Evolutionary conservation across 2,113 vertebrate species (phyloP).

Genomic region (Scortum barcoo): DNA sequence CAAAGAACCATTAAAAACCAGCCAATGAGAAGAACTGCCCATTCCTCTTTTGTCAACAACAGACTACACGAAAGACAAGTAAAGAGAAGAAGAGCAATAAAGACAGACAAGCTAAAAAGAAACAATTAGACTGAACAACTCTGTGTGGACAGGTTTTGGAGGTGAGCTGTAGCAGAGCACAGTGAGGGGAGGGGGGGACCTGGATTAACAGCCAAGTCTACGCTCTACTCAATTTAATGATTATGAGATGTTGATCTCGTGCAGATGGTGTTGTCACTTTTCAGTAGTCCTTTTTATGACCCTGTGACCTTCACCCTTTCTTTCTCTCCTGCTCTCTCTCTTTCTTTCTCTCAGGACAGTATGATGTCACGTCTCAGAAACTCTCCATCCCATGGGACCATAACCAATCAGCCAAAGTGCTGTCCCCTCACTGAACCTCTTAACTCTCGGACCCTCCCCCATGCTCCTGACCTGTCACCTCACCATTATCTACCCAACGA

Average conservation of each 20-base stretch:
- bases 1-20: no score
- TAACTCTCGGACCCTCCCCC: constrained; percentile 55
- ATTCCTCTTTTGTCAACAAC: no score
- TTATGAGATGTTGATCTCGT: constrained; percentile 39
- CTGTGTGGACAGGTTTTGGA: no score
- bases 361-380: constrained; percentile 77
- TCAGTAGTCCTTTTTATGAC: constrained; percentile 26
- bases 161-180: no score
- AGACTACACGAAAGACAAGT: no score
- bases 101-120: no score
- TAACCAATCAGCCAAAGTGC: constrained; percentile 77
- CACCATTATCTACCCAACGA: constrained; percentile 57
- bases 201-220: no score
- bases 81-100: no score
- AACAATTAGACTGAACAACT: no score
- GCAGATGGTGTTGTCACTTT: constrained; percentile 29
- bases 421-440: constrained; percentile 74
- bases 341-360: constrained; percentile 31
- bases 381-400: constrained; percentile 59
- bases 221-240: no score
- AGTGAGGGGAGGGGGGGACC: no score
- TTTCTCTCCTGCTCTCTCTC: neutral
- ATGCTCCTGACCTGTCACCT: constrained; percentile 62
- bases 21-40: no score
- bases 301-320: constrained; percentile 50